Evolutionary conservation across 2,888 invertebrate genomes (phyloP).

Genomic region (Drosophila monieri): DNA sequence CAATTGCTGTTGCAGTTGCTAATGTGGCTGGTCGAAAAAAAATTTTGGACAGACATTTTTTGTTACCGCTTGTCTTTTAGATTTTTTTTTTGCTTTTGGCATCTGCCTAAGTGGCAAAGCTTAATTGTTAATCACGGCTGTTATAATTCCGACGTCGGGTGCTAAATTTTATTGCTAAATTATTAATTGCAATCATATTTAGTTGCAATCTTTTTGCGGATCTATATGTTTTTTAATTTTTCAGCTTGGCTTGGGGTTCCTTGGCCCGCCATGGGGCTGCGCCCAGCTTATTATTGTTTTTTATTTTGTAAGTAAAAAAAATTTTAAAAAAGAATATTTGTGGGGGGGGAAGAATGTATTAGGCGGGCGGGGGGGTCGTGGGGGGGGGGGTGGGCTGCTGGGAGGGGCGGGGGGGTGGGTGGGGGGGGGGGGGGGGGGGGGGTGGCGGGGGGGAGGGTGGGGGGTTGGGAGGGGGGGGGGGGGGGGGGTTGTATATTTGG

Average conservation of each 20-base stretch:
- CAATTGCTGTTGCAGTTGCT: conserved; percentile 38
- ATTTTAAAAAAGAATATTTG: too few relatives aligned
- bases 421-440: too few relatives aligned
- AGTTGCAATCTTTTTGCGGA: conserved; percentile 40
- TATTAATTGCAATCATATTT: conserved; percentile 69
- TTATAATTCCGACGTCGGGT: conserved; percentile 50
- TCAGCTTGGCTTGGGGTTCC: conserved; percentile 41
- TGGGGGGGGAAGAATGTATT: too few relatives aligned
- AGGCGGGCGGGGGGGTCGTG: too few relatives aligned
- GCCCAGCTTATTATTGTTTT: conserved; percentile 52
- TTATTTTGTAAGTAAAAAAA: too few relatives aligned
- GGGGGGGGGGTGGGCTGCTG: too few relatives aligned
- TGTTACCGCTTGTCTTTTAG: conserved; percentile 16
- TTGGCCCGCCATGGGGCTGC: conserved; percentile 48
- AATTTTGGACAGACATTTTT: conserved; percentile 44
- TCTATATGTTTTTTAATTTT: conserved; percentile 45
- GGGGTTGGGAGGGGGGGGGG: too few relatives aligned
- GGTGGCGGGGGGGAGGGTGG: too few relatives aligned
- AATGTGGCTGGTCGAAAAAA: conserved; percentile 25
- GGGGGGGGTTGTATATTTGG: too few relatives aligned
- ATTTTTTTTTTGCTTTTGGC: conserved; percentile 51
- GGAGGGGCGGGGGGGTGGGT: too few relatives aligned
- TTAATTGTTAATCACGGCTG: conserved; percentile 66
- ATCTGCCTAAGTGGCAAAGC: conserved; percentile 70
- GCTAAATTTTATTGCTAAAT: conserved; percentile 69